Conservation (phyloP, 2,888 invertebrate genomes). For the Callinectes sapidus region DNA sequence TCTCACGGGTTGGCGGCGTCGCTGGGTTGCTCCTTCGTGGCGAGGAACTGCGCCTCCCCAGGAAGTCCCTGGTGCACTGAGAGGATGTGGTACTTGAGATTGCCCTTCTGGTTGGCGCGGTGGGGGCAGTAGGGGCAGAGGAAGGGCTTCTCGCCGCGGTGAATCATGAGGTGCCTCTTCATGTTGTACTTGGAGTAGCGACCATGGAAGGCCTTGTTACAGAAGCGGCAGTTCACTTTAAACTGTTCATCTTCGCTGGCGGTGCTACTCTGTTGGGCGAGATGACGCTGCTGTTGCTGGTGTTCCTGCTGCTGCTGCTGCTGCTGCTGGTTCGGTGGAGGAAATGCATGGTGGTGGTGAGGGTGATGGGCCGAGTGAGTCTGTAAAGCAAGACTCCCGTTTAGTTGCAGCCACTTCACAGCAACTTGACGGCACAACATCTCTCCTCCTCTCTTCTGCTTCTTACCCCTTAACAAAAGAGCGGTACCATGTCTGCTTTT, state of each 20-base stretch:
- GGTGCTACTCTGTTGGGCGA: conserved; percentile 9
- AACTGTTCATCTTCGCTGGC: conserved; percentile 47
- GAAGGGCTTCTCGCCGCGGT: conserved; percentile 69
- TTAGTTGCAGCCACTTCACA: conserved; percentile 48
- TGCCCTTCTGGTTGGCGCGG: conserved; percentile 68
- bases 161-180: conserved; percentile 68
- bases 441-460: conserved; percentile 25
- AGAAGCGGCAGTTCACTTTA: conserved; percentile 56
- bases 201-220: conserved; percentile 62
- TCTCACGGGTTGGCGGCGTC: conserved; percentile 31
- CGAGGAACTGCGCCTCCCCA: background rate
- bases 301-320: conserved; percentile 31
- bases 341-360: conserved; percentile 38
- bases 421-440: background rate
- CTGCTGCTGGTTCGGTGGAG: background rate
- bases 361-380: conserved; percentile 53
- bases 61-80: conserved; percentile 56
- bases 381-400: conserved; percentile 65
- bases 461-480: background rate
- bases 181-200: conserved; percentile 66
- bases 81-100: conserved; percentile 68
- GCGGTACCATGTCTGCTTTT: background rate
- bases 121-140: conserved; percentile 63
- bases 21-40: conserved; percentile 36
- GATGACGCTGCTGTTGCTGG: conserved; percentile 11